Conservation (phyloP, 2,113 vertebrate species). For the Panthera leo region DNA sequence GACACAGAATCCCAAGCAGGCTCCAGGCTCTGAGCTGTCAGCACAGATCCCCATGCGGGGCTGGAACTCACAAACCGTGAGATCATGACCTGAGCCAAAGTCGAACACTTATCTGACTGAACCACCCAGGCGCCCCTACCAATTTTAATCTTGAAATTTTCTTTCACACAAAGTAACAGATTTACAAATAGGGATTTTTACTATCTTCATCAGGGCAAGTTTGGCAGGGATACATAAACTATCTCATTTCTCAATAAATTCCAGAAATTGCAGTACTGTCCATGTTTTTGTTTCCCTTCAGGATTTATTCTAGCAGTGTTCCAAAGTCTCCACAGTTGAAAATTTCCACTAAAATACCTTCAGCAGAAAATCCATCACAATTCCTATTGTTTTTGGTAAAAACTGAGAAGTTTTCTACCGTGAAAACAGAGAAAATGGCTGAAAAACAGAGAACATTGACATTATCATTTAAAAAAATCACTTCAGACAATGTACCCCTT, state of each 20-base stretch:
- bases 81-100: too few relatives aligned
- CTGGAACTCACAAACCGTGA: too few relatives aligned
- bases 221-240: background rate
- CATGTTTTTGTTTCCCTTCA: background rate
- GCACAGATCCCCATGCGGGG: too few relatives aligned
- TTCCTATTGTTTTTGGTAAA: background rate
- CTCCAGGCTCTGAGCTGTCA: too few relatives aligned
- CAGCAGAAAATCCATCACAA: background rate
- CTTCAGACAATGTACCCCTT: background rate
- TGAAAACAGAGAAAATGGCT: background rate
- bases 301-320: background rate
- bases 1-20: too few relatives aligned
- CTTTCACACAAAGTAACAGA: background rate
- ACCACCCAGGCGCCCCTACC: background rate
- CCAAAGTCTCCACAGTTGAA: conserved; percentile 21
- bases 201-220: background rate
- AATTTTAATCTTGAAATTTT: conserved; percentile 18
- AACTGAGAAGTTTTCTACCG: background rate
- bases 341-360: conserved; percentile 24
- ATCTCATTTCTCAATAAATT: background rate
- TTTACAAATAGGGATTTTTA: background rate
- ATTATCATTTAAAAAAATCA: background rate
- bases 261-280: background rate
- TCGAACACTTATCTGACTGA: too few relatives aligned
- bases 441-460: background rate